Base-by-base conservation (phyloP, 2,113 vertebrate genomes). In the Spea bombifrons region DNA sequence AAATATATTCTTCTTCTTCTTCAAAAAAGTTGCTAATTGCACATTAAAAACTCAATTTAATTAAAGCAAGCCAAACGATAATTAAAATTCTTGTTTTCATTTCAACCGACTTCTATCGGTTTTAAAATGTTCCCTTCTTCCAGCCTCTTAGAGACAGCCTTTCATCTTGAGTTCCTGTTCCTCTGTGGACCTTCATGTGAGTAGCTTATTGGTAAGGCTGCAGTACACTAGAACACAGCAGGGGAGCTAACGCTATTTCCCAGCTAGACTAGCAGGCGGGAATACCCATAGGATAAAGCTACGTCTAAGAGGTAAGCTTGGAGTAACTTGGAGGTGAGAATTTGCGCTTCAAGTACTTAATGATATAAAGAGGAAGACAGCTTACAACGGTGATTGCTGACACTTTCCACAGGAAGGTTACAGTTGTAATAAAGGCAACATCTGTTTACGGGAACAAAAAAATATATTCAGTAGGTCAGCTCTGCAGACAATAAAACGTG, bases 341-440 rank as follows among this genome's bases (percentile, higher is more conserved):
- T 87, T 95, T 99, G 80, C 97, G 93, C 88, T 96, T 97, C 90
- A 99, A 90, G 93, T 96, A 96, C 89, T 99, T 99, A 88, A 99
- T 91, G 78, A 97, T 91, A 89, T 99, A 99, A 82, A 99, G 97
- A n/a, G 97, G 97, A 87, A 99, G 95, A 90, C 96, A 99, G 95
- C 97, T 99, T 87, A 99, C 93, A 84, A 97, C 84, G 5, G 97
- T 99, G 90, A 98, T 94, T 68, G 93, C 91, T 0, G 92, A 96
- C 88, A 99, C 96, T 90, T 99, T 99, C 97, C 97, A 99, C 86
- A 98, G 85, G 91, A 99, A 99, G 87, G 95, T 91, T 92, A 90
- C 82, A 0, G 95, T 98, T 2, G 91, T 94, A 92, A 99, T 97
- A 88, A 97, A 99, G 83, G 94, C 91, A 83, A 94, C 82, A 85